Base-by-base conservation (phyloP, 2,113 vertebrate genomes). In the Otis tarda region DNA sequence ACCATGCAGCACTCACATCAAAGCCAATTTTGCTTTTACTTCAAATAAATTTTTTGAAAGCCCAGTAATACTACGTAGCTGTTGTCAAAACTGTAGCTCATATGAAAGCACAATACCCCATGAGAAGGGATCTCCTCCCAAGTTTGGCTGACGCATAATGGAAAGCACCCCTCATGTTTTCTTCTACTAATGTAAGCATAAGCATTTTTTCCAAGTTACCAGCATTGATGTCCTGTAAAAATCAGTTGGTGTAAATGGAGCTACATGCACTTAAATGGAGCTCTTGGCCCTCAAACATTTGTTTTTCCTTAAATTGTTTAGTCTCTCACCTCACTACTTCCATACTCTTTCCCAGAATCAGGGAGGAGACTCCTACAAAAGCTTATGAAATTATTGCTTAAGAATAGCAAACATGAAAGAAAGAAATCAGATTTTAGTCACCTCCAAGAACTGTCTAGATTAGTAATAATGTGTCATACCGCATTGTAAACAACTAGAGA, bases 221-320 rank as follows among this genome's bases (percentile, higher is more conserved):
- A 49, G 33, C 43, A 37, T 0, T 74, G 31, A 22, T 47, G 53
- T 65, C 39, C 57, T 82, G 8, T 59, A 50, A 84, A 78, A 82
- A 81, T 45, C 19, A 45, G 30, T 43, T 73, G 53, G 19, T 71
- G 22, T 68, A 87, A 81, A 74, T 71, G 56, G 64, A 92, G 18
- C 37, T 87, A 63, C 18, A 2, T 14, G 18, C 41, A 63, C 69
- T 74, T 80, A 93, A 73, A 85, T 68, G 49, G 80, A 93, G 35
- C 30, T 80, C 14, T 53, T 69, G 11, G 45, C 28, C 28, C 28
- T 78, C n/a, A 89, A 52, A 67, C 21, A 19, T 89, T 92, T 91
- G 39, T 74, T 93, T 95, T 91, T 83, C n/a, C 25, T 91, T 45
- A 71, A 68, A 61, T 49, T 94, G 81, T 93, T 95, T 94, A 93